Percentiles rank a stretch among this genome's conserved stretches.
These are phyloP conservation scores for Enteromius argenteus DNA, from an alignment of 2,797 vertebrate species.

Conservation along the genomic window DNA sequence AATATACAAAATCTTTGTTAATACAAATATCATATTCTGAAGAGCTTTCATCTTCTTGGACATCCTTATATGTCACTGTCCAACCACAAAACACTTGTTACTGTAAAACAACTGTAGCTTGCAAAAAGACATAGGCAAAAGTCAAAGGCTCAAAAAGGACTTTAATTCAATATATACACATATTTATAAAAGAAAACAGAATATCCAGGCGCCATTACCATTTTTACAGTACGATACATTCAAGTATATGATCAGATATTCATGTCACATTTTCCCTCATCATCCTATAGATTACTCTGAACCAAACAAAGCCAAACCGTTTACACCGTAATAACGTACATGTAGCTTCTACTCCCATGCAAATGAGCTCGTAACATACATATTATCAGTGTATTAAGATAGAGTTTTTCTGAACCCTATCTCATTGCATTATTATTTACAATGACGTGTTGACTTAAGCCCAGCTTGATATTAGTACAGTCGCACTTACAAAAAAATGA, in stretches of 20 bases:
- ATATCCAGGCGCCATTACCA: constrained; percentile 19
- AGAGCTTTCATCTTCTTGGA: background rate
- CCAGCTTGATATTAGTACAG: background rate
- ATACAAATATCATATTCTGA: background rate
- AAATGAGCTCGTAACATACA: background rate
- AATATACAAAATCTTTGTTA: background rate
- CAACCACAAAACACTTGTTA: background rate
- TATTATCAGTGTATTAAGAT: background rate
- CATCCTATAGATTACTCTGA: constrained; percentile 62
- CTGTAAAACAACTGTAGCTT: background rate
- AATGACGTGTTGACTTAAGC: background rate
- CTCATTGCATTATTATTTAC: background rate
- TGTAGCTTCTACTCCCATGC: background rate
- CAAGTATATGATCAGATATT: constrained; percentile 70
- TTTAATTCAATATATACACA: constrained; percentile 71
- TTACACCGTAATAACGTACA: background rate
- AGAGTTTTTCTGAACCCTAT: background rate
- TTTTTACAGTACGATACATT: constrained; percentile 62
- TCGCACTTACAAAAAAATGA: background rate
- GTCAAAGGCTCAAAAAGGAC: constrained; percentile 62
- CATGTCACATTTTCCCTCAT: constrained; percentile 68
- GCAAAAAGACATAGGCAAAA: background rate
- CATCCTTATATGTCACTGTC: background rate
- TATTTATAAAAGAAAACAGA: constrained; percentile 49
- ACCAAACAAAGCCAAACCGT: background rate